A percentile compares a stretch with the other conserved stretches of the same genome.
Conservation (phyloP, 2,888 invertebrate species). For the Mantis religiosa region DNA sequence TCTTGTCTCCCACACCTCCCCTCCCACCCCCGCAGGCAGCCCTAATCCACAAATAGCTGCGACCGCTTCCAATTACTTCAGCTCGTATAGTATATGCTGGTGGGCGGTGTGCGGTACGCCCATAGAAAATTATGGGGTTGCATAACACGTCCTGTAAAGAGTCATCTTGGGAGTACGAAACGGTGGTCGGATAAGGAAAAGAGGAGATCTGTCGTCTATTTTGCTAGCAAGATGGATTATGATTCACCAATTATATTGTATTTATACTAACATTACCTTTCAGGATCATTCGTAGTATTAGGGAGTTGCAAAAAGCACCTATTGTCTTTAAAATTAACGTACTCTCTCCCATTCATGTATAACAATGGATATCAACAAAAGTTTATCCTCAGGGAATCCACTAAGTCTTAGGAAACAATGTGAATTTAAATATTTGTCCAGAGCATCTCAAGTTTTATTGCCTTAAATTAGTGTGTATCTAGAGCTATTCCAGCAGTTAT, state of each 20-base stretch:
- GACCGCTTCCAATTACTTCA: background rate
- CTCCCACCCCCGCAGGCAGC: background rate
- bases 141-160: background rate
- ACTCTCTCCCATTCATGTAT: background rate
- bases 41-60: background rate
- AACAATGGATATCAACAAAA: background rate
- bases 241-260: background rate
- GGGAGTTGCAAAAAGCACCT: background rate
- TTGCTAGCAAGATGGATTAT: background rate
- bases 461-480: background rate
- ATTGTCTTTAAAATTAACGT: background rate
- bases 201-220: background rate
- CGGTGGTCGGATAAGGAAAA: background rate
- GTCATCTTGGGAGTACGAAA: background rate
- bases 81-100: background rate
- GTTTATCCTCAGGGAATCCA: background rate
- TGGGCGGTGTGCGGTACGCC: background rate
- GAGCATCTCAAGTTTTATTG: background rate
- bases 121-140: background rate
- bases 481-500: background rate
- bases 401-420: background rate
- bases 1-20: background rate
- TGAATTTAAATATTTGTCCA: background rate
- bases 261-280: background rate
- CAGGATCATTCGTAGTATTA: background rate